A percentile compares a stretch with the other conserved stretches of the same genome.
phyloP scores from a whole-genome alignment of 1,140 invertebrate genomes.

The Bombus sylvicola region DNA sequence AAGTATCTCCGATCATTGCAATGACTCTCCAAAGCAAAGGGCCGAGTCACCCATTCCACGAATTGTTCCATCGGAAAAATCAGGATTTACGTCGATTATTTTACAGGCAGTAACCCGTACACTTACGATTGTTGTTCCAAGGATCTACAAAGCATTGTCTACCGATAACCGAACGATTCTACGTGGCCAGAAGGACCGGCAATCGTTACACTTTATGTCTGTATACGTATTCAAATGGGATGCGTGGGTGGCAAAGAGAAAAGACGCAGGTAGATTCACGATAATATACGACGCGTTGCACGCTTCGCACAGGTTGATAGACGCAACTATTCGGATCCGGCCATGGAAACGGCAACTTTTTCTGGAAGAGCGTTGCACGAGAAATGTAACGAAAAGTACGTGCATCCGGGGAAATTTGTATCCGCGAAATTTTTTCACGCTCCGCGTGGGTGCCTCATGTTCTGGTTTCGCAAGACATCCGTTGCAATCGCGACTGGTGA shows the following conservation, averaged over 20 bases:
- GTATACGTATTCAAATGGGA: slow-evolving; percentile 58
- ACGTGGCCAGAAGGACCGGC: slow-evolving; percentile 44
- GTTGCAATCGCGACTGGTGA: slow-evolving; percentile 52
- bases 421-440: slow-evolving; percentile 34
- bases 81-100: slow-evolving; percentile 26
- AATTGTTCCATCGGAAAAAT: background rate
- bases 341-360: background rate
- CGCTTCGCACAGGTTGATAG: slow-evolving; percentile 47
- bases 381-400: background rate
- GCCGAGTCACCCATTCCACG: background rate
- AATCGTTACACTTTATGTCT: slow-evolving; percentile 62
- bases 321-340: slow-evolving; percentile 24
- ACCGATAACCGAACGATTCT: slow-evolving; percentile 38
- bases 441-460: slow-evolving; percentile 53
- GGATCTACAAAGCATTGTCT: slow-evolving; percentile 50
- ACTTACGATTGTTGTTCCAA: slow-evolving; percentile 25
- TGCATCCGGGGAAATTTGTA: slow-evolving; percentile 30
- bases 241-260: slow-evolving; percentile 59
- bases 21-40: background rate
- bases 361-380: background rate
- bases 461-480: slow-evolving; percentile 62
- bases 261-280: slow-evolving; percentile 65
- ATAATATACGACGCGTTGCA: slow-evolving; percentile 36
- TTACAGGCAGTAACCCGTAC: slow-evolving; percentile 14
- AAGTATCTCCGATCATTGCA: background rate